These are phyloP conservation scores for Alethe castanea DNA, from an alignment of 2,113 vertebrate genomes.

Conservation along the genomic window DNA sequence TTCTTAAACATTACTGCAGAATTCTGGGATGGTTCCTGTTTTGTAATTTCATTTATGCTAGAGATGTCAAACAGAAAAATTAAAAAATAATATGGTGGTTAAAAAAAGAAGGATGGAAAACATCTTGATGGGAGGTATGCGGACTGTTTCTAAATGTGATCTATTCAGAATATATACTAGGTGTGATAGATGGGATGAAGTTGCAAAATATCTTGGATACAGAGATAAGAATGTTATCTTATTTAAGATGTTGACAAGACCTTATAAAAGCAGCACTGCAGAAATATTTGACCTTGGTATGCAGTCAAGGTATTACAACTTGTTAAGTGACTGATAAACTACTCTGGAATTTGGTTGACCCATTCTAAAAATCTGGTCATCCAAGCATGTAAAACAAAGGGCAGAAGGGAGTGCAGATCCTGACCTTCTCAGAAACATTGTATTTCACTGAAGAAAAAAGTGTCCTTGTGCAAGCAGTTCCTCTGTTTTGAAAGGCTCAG, in stretches of 20 bases:
- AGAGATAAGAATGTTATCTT: constrained; percentile 32
- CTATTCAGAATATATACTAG: background rate
- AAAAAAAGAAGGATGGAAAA: background rate
- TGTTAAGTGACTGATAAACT: constrained; percentile 53
- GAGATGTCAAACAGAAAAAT: background rate
- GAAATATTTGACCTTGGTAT: constrained; percentile 58
- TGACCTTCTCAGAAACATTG: background rate
- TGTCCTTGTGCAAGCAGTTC: background rate
- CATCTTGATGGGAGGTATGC: background rate
- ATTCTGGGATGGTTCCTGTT: background rate
- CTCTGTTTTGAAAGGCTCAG: background rate
- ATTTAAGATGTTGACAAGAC: constrained; percentile 15
- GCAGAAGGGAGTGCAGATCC: background rate
- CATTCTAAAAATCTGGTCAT: constrained; percentile 9
- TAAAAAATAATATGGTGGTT: background rate
- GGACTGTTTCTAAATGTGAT: background rate
- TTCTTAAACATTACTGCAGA: background rate
- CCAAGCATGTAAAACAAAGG: constrained; percentile 3
- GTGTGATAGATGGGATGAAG: background rate
- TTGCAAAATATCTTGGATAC: constrained; percentile 5
- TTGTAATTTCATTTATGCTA: background rate
- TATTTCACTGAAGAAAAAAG: background rate
- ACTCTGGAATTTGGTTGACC: constrained; percentile 52
- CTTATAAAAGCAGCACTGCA: constrained; percentile 24
- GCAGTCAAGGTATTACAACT: constrained; percentile 30